phyloP scores from a whole-genome alignment of 2,797 vertebrate species.

The Loriculus beryllinus region DNA sequence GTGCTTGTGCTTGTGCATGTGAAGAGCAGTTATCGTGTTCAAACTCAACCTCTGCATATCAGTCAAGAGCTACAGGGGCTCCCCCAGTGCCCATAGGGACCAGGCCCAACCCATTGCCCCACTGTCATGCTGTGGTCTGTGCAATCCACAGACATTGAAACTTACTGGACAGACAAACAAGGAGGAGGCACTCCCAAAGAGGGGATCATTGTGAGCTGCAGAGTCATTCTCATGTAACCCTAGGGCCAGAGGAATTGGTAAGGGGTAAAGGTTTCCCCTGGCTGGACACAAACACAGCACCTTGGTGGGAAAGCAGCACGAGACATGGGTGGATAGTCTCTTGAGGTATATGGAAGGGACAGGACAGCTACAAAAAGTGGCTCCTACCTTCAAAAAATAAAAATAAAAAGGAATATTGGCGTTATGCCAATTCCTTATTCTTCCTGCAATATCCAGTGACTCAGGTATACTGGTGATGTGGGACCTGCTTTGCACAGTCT shows the following conservation, averaged over 20 bases:
- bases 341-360: neutral
- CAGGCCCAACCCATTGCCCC: rapidly evolving
- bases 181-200: neutral
- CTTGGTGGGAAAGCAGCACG: neutral
- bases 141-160: neutral
- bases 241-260: neutral
- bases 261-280: neutral
- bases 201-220: neutral
- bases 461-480: rapidly evolving
- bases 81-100: rapidly evolving
- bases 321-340: rapidly evolving
- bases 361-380: neutral
- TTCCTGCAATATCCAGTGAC: rapidly evolving
- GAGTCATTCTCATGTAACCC: neutral
- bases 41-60: rapidly evolving
- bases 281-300: neutral
- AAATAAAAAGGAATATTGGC: neutral
- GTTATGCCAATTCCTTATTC: neutral
- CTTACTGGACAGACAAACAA: rapidly evolving
- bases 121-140: rapidly evolving
- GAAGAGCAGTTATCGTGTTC: neutral
- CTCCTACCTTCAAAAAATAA: neutral
- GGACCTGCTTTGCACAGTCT: neutral
- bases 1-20: neutral
- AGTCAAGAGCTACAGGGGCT: rapidly evolving